Evolutionary conservation across 2,888 invertebrate species (phyloP), one percentile per base, ranked within the genome.

Genomic region (Scelioninae gen. 2): DNA sequence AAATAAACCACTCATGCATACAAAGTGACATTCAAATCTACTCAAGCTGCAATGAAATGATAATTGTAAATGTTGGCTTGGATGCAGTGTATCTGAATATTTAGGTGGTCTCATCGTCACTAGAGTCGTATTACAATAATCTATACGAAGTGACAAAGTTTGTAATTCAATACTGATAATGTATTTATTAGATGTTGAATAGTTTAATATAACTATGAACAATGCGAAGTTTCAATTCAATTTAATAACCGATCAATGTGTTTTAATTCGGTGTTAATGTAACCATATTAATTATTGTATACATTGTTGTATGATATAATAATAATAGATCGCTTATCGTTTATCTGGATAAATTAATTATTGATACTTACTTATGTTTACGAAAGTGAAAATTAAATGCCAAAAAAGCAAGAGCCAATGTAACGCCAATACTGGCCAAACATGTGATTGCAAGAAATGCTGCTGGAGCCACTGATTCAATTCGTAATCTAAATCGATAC

Each of bases 341-440:
- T 25, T 4, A 25, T 25, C 3, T 25, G 3, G 25, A 25, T 25
- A 35, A 35, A 11, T 11, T 22, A n/a, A 45, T 22, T 18, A 43
- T 9, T n/a, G 1, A 11, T 48, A 85, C 89, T 88, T 87, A 94
- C 94, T 94, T 94, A 83, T 94, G 89, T 84, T 92, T 92, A 76
- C 94, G 90, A 83, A 94, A 94, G 86, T 93, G 93, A 77, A 95
- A 88, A 87, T 95, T 96, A 84, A 95, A 94, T 58, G 91, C 91
- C 74, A 96, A 87, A 82, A 95, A 95, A 3, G 91, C 90, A 16
- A 93, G 85, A 0, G 95, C 92, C 55, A 94, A 84, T 0, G 91
- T 89, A 33, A 95, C 93, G 1, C 95, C 95, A 53, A 93, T 88
- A 28, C 90, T 89, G 1, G 95, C 93, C 18, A 95, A 86, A 2